Conservation (phyloP, 2,113 vertebrate species). For the Anolis sagrei region DNA sequence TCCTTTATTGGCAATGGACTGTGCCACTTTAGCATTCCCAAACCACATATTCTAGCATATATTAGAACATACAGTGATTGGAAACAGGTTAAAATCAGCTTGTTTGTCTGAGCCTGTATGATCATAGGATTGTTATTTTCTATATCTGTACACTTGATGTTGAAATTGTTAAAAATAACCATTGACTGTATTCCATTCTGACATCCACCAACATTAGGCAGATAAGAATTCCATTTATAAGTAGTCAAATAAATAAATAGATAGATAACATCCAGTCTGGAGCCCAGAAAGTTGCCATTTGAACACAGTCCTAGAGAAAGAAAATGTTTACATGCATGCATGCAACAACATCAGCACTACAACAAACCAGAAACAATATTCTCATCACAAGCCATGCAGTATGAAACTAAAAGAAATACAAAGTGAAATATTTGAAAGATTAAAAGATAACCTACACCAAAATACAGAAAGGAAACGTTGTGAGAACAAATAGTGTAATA, state of each 20-base stretch:
- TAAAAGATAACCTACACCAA: not conserved
- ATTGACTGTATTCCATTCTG: too few relatives aligned
- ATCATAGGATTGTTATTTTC: too few relatives aligned
- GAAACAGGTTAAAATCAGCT: too few relatives aligned
- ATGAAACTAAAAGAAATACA: not conserved
- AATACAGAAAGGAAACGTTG: conserved; percentile 8
- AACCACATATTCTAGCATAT: not conserved
- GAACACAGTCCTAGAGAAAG: not conserved
- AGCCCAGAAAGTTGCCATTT: not conserved
- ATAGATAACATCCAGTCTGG: too few relatives aligned
- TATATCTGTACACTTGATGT: too few relatives aligned
- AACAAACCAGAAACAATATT: not conserved
- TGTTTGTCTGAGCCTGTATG: too few relatives aligned
- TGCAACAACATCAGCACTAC: not conserved
- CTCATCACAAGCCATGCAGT: not conserved
- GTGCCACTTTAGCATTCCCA: not conserved
- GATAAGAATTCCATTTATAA: too few relatives aligned
- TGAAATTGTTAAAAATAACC: too few relatives aligned
- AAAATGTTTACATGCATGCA: not conserved
- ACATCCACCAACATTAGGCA: too few relatives aligned
- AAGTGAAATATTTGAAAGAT: not conserved
- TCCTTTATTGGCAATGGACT: not conserved
- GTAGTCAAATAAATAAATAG: too few relatives aligned
- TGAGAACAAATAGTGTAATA: not conserved
- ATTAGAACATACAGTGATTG: not conserved